A percentile compares a stretch with the other conserved stretches of the same genome.
phyloP scores from a whole-genome alignment of 2,888 invertebrate genomes.

The Spodoptera littoralis region DNA sequence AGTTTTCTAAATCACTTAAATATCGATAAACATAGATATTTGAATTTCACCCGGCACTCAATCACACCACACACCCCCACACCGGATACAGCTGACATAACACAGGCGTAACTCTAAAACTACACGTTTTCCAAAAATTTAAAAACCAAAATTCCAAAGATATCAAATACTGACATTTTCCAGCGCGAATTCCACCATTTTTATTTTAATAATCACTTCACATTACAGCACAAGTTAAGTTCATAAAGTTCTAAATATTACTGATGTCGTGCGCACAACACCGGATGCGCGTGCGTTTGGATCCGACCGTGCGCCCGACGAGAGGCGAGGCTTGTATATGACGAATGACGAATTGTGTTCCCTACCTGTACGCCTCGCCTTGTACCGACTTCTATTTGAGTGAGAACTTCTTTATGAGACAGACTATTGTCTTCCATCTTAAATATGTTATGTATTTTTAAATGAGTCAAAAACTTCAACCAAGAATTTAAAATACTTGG shows the following conservation, averaged over 20 bases:
- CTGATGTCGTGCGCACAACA: conserved; percentile 54
- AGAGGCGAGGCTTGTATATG: conserved; percentile 63
- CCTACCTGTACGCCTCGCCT: too few species aligned
- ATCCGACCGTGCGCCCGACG: conserved; percentile 65
- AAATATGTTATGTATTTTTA: conserved; percentile 10
- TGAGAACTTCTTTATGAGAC: conserved; percentile 23
- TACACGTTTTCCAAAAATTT: not conserved
- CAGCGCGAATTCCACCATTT: conserved; percentile 81
- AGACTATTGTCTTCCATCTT: conserved; percentile 14
- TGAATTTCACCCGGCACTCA: not conserved
- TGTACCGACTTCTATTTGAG: not conserved
- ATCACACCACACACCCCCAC: conserved; percentile 11
- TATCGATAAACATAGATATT: not conserved
- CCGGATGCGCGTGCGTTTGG: conserved; percentile 65
- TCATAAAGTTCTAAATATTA: conserved; percentile 60
- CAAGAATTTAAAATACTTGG: too few species aligned
- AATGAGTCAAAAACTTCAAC: not conserved
- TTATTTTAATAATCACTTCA: conserved; percentile 46
- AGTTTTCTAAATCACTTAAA: too few species aligned
- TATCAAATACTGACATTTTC: conserved; percentile 75
- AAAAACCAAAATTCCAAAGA: not conserved
- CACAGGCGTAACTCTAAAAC: conserved; percentile 5
- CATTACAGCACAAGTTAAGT: conserved; percentile 54
- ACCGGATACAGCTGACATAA: conserved; percentile 36
- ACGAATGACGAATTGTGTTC: conserved; percentile 49